Conservation (phyloP, 2,797 vertebrate species). For the Lerista edwardsae region DNA sequence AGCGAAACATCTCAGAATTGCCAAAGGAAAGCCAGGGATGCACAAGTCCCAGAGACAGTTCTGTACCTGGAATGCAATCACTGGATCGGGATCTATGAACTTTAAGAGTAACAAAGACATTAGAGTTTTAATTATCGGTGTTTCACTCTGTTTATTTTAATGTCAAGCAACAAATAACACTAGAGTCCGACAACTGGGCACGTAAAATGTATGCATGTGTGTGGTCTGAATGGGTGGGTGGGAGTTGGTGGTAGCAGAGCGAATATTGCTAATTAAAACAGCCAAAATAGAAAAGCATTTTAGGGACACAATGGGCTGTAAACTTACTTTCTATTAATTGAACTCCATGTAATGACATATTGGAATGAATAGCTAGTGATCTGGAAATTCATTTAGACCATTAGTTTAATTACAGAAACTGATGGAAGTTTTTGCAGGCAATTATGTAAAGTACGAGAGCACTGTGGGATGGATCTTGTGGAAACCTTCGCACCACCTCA, state of each 20-base stretch:
- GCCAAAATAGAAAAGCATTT: slow-evolving; percentile 39
- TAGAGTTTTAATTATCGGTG: slow-evolving; percentile 23
- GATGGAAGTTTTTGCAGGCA: slow-evolving; percentile 78
- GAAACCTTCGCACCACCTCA: slow-evolving; percentile 69
- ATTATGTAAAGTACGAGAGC: slow-evolving; percentile 72
- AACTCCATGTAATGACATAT: slow-evolving; percentile 64
- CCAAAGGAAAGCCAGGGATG: too few species aligned
- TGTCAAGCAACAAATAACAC: neutral
- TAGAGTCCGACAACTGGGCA: slow-evolving; percentile 29
- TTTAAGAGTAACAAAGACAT: neutral
- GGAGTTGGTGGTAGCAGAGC: slow-evolving; percentile 10
- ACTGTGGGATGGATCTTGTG: slow-evolving; percentile 74
- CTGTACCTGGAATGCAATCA: neutral
- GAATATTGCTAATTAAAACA: slow-evolving; percentile 52
- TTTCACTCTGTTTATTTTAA: slow-evolving; percentile 14
- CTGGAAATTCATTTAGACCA: slow-evolving; percentile 79
- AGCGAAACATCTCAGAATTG: too few species aligned
- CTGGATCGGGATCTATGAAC: neutral
- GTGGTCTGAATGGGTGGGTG: neutral
- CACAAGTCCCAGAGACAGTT: neutral
- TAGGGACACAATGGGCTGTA: slow-evolving; percentile 54
- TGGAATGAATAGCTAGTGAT: slow-evolving; percentile 75
- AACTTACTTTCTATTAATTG: slow-evolving; percentile 69
- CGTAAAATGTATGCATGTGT: slow-evolving; percentile 14
- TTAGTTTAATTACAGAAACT: slow-evolving; percentile 81